phyloP scores from a whole-genome alignment of 1,140 invertebrate species.

The Drosophila azteca region DNA sequence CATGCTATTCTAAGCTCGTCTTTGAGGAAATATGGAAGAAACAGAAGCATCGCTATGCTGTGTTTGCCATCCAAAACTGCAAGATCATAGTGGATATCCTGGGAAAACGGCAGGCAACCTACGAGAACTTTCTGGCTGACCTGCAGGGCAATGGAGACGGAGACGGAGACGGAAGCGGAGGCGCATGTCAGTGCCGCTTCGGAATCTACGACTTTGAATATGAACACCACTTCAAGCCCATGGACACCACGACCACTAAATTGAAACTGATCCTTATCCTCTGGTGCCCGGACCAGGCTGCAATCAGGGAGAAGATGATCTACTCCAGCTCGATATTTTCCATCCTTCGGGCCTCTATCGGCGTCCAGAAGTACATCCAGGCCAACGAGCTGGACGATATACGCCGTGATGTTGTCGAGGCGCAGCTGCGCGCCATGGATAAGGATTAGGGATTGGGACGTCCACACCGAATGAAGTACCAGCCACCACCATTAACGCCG shows the following conservation, averaged over 20 bases:
- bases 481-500: neutral
- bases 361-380: conserved; percentile 57
- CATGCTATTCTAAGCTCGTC: conserved; percentile 26
- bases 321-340: conserved; percentile 55
- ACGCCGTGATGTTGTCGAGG: conserved; percentile 30
- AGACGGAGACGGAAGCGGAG: neutral
- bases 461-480: no score
- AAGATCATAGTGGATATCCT: conserved; percentile 42
- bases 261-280: conserved; percentile 62
- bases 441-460: conserved; percentile 21
- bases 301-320: conserved; percentile 63
- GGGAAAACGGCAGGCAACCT: conserved; percentile 30
- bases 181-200: conserved; percentile 44
- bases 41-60: conserved; percentile 56
- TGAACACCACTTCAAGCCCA: conserved; percentile 42
- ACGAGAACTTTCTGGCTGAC: conserved; percentile 50
- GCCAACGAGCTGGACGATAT: conserved; percentile 58
- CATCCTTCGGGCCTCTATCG: conserved; percentile 42
- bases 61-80: conserved; percentile 40
- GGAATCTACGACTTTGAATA: conserved; percentile 55
- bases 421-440: conserved; percentile 44
- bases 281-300: conserved; percentile 52
- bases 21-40: conserved; percentile 51
- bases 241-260: conserved; percentile 31
- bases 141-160: neutral